phyloP scores from a whole-genome alignment of 2,113 vertebrate genomes.

The Uria aalge region DNA sequence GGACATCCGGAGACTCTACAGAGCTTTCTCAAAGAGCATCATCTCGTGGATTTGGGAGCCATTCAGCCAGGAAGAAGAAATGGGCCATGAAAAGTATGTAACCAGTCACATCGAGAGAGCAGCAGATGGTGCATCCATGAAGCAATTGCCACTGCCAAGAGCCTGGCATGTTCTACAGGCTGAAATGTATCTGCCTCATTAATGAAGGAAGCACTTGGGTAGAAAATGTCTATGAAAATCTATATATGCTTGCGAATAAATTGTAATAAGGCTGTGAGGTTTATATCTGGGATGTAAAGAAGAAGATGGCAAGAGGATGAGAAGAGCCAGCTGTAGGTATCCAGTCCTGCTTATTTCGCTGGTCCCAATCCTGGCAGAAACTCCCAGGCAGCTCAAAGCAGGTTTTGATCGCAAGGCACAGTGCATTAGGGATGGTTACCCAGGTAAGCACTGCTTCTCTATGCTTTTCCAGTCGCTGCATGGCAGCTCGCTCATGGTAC shows the following conservation, averaged over 20 bases:
- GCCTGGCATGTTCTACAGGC: not conserved
- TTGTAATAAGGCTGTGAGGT: not conserved
- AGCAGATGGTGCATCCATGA: conserved; percentile 43
- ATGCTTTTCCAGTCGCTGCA: not conserved
- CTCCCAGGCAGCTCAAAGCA: not conserved
- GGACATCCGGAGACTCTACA: not conserved
- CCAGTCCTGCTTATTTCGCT: not conserved
- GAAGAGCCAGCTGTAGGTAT: not conserved
- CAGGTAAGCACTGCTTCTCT: not conserved
- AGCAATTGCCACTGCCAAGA: not conserved
- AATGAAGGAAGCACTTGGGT: not conserved
- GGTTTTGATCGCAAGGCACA: not conserved
- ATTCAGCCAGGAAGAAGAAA: conserved; percentile 33
- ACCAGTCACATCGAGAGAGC: not conserved
- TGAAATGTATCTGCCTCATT: conserved; percentile 28
- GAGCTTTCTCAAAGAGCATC: conserved; percentile 18
- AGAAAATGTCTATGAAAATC: not conserved
- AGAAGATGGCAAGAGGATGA: not conserved
- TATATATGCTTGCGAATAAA: not conserved
- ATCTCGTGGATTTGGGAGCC: not conserved
- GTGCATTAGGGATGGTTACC: not conserved
- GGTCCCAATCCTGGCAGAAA: not conserved
- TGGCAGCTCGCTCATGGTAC: rapidly evolving
- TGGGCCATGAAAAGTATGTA: conserved; percentile 35
- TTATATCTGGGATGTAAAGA: not conserved